Evolutionary conservation across 2,888 invertebrate species (phyloP).

Genomic region (Pocota personata): DNA sequence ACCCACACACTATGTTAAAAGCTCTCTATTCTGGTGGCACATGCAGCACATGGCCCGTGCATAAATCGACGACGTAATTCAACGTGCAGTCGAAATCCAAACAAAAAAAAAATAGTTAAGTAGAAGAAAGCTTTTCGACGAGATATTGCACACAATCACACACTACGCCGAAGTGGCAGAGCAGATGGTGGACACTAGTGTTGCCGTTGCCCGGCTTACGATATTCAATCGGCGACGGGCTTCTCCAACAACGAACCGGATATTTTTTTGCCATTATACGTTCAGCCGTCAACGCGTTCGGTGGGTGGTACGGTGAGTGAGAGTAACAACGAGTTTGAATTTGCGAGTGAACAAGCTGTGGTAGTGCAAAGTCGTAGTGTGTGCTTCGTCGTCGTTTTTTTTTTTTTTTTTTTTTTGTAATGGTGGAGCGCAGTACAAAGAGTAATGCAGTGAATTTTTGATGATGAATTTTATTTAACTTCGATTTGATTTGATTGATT

Average conservation of each 20-base stretch:
- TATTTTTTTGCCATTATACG: conserved; percentile 65
- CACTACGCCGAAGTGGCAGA: background rate
- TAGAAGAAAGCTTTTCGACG: conserved; percentile 36
- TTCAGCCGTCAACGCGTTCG: conserved; percentile 71
- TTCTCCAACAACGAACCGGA: conserved; percentile 53
- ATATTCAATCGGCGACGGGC: conserved; percentile 30
- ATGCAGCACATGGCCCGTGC: conserved; percentile 46
- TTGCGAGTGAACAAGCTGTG: conserved; percentile 37
- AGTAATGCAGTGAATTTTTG: conserved; percentile 32
- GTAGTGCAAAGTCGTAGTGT: conserved; percentile 13
- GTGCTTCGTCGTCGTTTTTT: conserved; percentile 4
- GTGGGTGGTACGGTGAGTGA: conserved; percentile 61
- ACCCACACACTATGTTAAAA: conserved; percentile 13
- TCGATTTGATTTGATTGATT: background rate
- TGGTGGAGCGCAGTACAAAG: conserved; percentile 24
- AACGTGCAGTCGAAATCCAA: conserved; percentile 5
- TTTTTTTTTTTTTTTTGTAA: no score
- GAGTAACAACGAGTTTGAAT: conserved; percentile 46
- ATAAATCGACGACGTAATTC: conserved; percentile 21
- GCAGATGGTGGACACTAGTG: conserved; percentile 31
- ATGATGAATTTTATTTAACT: conserved; percentile 34
- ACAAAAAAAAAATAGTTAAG: background rate
- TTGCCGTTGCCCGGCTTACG: conserved; percentile 26
- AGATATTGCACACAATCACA: background rate
- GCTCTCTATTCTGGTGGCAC: conserved; percentile 7